Conservation (phyloP, 2,797 vertebrate genomes). For the Anableps anableps region DNA sequence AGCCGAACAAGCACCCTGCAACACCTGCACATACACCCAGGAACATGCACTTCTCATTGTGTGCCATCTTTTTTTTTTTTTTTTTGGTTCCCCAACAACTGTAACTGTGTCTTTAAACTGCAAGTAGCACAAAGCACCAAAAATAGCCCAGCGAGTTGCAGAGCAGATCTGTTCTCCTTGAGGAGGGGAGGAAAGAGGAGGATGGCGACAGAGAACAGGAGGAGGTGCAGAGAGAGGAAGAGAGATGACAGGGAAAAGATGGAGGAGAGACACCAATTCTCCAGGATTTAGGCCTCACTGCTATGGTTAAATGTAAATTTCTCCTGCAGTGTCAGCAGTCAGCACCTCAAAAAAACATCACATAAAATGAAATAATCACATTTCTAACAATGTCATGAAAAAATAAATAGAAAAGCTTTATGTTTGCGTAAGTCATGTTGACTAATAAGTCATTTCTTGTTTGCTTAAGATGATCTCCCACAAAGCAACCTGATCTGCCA, state of each 20-base stretch:
- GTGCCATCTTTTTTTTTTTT: constrained; percentile 36
- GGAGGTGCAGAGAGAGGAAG: constrained; percentile 58
- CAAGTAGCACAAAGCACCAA: constrained; percentile 86
- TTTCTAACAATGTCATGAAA: constrained; percentile 11
- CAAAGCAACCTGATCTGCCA: not conserved
- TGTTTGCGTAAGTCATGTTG: not conserved
- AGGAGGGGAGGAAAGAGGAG: constrained; percentile 65
- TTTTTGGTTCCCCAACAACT: constrained; percentile 76
- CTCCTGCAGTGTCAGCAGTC: constrained; percentile 15
- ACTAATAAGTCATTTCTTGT: not conserved
- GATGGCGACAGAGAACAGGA: constrained; percentile 54
- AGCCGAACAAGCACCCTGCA: constrained; percentile 44
- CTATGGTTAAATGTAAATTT: constrained; percentile 41
- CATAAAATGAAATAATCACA: constrained; percentile 8
- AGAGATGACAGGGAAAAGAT: constrained; percentile 64
- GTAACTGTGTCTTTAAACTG: constrained; percentile 82
- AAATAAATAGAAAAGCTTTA: not conserved
- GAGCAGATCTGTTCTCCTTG: constrained; percentile 80
- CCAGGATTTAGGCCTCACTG: constrained; percentile 37
- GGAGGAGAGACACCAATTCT: constrained; percentile 49
- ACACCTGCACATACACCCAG: constrained; percentile 22
- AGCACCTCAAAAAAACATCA: not conserved
- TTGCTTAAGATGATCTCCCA: not conserved
- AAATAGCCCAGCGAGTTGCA: constrained; percentile 84
- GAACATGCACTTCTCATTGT: constrained; percentile 40